Conservation (phyloP, 2,888 invertebrate genomes). For the Leptura quadrifasciata region DNA sequence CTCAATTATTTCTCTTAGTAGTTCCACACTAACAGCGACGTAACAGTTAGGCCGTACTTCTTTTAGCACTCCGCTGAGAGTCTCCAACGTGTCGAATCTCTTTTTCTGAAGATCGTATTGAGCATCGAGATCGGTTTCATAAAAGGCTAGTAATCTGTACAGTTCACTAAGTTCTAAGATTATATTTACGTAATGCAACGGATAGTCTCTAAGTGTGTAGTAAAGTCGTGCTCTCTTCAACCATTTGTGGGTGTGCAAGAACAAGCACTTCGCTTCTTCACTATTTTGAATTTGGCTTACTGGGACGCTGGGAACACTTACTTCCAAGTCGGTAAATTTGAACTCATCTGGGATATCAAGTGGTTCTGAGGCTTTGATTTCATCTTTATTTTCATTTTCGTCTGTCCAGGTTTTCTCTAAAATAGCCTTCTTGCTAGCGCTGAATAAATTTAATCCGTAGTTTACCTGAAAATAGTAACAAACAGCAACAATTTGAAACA, state of each 20-base stretch:
- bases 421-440: conserved; percentile 75
- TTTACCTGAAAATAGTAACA: conserved; percentile 65
- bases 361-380: conserved; percentile 17
- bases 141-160: conserved; percentile 82
- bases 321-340: conserved; percentile 60
- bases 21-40: conserved; percentile 71
- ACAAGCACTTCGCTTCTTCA: conserved; percentile 76
- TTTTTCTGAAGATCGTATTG: conserved; percentile 78
- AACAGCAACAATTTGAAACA: not conserved
- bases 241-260: conserved; percentile 78
- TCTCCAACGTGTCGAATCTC: conserved; percentile 78
- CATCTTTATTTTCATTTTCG: conserved; percentile 48
- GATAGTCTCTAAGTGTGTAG: conserved; percentile 78
- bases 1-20: conserved; percentile 77
- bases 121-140: conserved; percentile 81
- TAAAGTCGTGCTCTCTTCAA: conserved; percentile 77
- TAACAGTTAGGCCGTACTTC: conserved; percentile 77
- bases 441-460: conserved; percentile 78
- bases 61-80: conserved; percentile 76
- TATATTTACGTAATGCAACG: conserved; percentile 78
- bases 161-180: conserved; percentile 79
- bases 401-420: conserved; percentile 63
- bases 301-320: conserved; percentile 62
- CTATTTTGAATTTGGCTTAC: conserved; percentile 68
- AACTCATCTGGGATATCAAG: conserved; percentile 22